Evolutionary conservation across 2,888 invertebrate species (phyloP).

Genomic region (Watsonalla cultraria): DNA sequence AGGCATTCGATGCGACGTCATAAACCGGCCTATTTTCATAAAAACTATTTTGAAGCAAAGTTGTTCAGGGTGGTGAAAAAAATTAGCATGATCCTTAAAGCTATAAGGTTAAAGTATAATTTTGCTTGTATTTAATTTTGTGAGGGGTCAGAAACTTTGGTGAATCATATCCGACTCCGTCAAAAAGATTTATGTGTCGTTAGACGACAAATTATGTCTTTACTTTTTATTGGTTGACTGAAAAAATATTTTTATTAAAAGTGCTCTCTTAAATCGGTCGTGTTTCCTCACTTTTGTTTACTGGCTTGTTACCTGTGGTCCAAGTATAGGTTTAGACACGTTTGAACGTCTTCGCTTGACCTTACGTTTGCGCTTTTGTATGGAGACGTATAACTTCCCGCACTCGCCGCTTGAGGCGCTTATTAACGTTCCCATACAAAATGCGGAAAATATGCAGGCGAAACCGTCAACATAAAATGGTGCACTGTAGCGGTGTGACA

Average conservation of each 20-base stretch:
- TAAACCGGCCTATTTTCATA: conserved; percentile 53
- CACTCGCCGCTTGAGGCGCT: too few relatives aligned
- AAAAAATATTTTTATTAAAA: conserved; percentile 32
- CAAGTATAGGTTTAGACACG: background rate
- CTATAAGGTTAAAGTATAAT: background rate
- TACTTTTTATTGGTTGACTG: conserved; percentile 31
- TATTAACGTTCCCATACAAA: too few relatives aligned
- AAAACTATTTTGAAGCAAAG: conserved; percentile 38
- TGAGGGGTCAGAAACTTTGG: conserved; percentile 23
- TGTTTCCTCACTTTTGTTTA: conserved; percentile 16
- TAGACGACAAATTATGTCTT: conserved; percentile 41
- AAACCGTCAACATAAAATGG: too few relatives aligned
- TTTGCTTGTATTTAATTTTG: background rate
- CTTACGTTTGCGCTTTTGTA: too few relatives aligned
- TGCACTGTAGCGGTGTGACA: too few relatives aligned
- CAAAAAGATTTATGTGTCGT: conserved; percentile 47
- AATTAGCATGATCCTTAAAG: conserved; percentile 10
- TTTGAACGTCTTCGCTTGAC: too few relatives aligned
- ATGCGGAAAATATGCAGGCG: too few relatives aligned
- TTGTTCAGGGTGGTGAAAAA: conserved; percentile 4
- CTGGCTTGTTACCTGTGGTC: conserved; percentile 13
- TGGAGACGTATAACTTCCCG: too few relatives aligned
- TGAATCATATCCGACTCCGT: conserved; percentile 30
- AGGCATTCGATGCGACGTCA: conserved; percentile 39
- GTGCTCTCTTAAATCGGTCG: conserved; percentile 19